Base-by-base conservation (phyloP, 2,113 vertebrate species). In the Chitala chitala region DNA sequence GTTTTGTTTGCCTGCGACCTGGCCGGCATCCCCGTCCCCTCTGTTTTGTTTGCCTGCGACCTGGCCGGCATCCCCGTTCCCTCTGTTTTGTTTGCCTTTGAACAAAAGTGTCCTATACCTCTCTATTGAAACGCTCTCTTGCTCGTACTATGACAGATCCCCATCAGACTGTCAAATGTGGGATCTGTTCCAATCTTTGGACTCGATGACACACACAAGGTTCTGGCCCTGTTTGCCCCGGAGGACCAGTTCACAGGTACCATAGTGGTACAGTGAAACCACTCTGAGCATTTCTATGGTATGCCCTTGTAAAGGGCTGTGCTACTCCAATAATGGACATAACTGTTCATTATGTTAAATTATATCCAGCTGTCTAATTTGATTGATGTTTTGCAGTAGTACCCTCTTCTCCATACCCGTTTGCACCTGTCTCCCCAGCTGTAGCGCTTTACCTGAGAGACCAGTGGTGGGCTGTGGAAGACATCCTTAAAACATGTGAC, bases 171-270 rank as follows among this genome's bases (percentile, higher is more conserved):
- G 68, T 79, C 92, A 78, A 91, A 85, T 44, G 90, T 94, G 78
- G 86, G 92, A 69, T 93, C 92, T 17, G 80, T 92, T 40, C 92
- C 94, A 72, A 86, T 98, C 55, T 94, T 93, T 83, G 95, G 94
- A 82, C 81, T 72, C 71, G 86, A 90, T 63, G 80, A 83, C 76
- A 86, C 82, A 26, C 84, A 89, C 76, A 95, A 91, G 87, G 64
- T 95, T 64, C 92, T 98, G 85, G 94, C 91, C 3, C 87, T 96
- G 42, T 95, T 96, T 88, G 80, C 90, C n/a, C 93, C 94, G 22
- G 76, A 83, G 15, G 89, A 94, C 73, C 82, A 76, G 0, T 65
- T 90, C 29, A 93, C 87, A 93, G 93, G 93, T 95, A 82, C 22
- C 4, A n/a, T n/a, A n/a, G n/a, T n/a, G n/a, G n/a, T n/a, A n/a